Conservation (phyloP, 2,797 vertebrate species). For the Cyprinella venusta region DNA sequence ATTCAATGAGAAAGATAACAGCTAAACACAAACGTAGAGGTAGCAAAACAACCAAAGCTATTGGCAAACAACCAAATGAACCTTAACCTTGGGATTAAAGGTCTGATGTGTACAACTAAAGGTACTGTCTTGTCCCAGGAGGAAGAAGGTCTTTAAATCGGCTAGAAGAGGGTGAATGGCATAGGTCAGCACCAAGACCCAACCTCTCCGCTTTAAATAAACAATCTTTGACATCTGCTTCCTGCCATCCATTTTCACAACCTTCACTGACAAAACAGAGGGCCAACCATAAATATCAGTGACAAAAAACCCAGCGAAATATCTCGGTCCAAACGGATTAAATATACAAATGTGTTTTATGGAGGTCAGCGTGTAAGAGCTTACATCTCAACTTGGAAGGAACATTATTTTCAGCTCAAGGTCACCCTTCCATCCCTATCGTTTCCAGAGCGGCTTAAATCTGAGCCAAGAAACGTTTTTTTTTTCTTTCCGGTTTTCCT, state of each 20-base stretch:
- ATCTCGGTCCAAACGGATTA: constrained; percentile 72
- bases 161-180: constrained; percentile 46
- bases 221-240: constrained; percentile 64
- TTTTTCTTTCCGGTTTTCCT: neutral
- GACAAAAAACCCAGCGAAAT: constrained; percentile 65
- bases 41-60: constrained; percentile 60
- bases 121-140: neutral
- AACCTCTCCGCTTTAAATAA: constrained; percentile 61
- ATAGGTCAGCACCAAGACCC: constrained; percentile 62
- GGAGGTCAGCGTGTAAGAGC: constrained; percentile 70
- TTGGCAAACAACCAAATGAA: constrained; percentile 21
- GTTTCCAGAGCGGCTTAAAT: constrained; percentile 30
- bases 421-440: constrained; percentile 63
- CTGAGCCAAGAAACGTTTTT: constrained; percentile 24
- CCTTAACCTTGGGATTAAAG: constrained; percentile 72
- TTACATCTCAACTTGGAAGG: constrained; percentile 67
- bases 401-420: constrained; percentile 71
- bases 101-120: neutral
- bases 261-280: constrained; percentile 71
- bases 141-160: constrained; percentile 25
- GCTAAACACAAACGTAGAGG: constrained; percentile 69
- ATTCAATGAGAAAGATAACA: constrained; percentile 67
- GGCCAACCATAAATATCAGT: constrained; percentile 72
- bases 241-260: constrained; percentile 70
- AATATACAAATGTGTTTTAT: constrained; percentile 76